phyloP scores from a whole-genome alignment of 2,888 invertebrate genomes.

The Yponomeuta malinellus region DNA sequence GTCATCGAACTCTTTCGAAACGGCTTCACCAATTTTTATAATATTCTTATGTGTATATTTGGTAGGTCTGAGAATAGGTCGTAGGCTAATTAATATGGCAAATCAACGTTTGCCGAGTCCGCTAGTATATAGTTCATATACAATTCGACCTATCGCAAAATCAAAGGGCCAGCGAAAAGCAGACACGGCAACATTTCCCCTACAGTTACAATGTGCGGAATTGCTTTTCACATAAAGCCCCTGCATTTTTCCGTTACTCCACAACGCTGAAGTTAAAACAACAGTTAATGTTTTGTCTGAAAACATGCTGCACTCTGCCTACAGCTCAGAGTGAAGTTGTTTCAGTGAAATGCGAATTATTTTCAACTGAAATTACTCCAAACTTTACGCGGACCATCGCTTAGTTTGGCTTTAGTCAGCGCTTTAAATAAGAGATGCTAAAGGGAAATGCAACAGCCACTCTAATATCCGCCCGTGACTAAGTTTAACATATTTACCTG shows the following conservation, averaged over 20 bases:
- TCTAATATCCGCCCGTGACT: neutral
- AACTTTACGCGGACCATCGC: neutral
- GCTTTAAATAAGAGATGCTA: neutral
- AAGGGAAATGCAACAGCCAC: neutral
- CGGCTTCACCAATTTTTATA: too few species aligned
- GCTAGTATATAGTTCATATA: too few species aligned
- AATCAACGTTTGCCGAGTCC: too few species aligned
- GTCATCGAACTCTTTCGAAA: too few species aligned
- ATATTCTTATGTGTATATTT: too few species aligned
- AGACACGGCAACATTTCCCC: too few species aligned
- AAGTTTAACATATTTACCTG: neutral
- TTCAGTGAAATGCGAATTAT: neutral
- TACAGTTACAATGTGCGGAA: neutral
- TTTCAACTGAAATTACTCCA: neutral
- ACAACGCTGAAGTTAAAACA: neutral
- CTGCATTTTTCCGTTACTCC: neutral
- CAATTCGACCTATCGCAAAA: neutral
- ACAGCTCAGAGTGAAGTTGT: neutral
- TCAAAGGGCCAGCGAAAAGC: neutral
- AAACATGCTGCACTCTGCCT: neutral
- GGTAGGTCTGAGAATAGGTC: too few species aligned
- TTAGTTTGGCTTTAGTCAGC: neutral
- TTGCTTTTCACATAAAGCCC: neutral
- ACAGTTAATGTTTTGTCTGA: neutral
- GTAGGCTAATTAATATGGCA: too few species aligned